Percentiles rank a stretch among this genome's conserved stretches.
Evolutionary conservation across 2,888 invertebrate genomes (phyloP).

Genomic region (Metallyticus violacea): DNA sequence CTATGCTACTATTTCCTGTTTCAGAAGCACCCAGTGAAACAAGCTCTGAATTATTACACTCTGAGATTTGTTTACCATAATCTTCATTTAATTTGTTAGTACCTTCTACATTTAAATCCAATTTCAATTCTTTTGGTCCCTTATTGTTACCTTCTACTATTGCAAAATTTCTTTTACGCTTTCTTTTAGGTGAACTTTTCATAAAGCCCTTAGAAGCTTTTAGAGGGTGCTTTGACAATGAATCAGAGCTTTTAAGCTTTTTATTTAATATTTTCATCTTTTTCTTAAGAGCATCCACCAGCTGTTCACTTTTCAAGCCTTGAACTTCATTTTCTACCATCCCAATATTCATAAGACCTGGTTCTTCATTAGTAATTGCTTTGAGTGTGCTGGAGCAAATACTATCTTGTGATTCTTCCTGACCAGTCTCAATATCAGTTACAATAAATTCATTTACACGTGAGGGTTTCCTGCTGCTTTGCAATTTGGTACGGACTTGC

Average conservation of each 20-base stretch:
- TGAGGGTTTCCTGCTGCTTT: background rate
- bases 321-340: background rate
- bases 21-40: background rate
- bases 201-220: background rate
- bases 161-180: background rate
- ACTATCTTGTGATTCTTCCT: constrained; percentile 9
- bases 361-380: background rate
- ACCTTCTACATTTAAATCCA: background rate
- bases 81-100: background rate
- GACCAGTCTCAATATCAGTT: constrained; percentile 5
- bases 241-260: background rate
- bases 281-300: background rate
- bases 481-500: background rate
- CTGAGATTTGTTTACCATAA: background rate
- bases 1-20: background rate
- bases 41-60: too few species aligned
- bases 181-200: background rate
- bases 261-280: background rate
- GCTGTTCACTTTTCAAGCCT: background rate
- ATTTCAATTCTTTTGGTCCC: background rate
- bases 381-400: background rate
- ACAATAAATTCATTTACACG: background rate
- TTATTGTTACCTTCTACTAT: background rate
- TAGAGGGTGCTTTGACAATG: background rate
- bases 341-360: background rate